Evolutionary conservation across 2,113 vertebrate species (phyloP), one percentile per base, ranked within the genome.

Genomic region (Dasyurus viverrinus): DNA sequence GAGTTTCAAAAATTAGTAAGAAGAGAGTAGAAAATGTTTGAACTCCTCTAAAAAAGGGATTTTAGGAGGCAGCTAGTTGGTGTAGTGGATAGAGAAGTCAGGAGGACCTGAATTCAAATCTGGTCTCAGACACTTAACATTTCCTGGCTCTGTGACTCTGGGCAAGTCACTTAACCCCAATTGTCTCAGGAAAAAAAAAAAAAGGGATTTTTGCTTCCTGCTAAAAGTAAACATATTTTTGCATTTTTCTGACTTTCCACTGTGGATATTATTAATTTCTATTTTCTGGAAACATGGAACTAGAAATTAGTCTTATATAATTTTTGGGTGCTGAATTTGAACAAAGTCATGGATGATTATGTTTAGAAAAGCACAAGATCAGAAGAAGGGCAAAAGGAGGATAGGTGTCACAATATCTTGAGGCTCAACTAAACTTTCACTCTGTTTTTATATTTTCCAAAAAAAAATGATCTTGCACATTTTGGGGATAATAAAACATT

Each of bases 211-310:
- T 12, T 27, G 52, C 50, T 95, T 96, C 60, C 42, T 92, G 3
- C 25, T 90, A 90, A 46, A 68, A 96, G 92, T 42, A 89, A 55
- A 89, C 94, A 93, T n/a, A 76, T 36, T 68, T 36, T 90, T 57
- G 93, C 48, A 9, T 54, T 54, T 95, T 91, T 46, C 2, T 0
- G 92, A 54, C 57, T 50, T 76, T 48, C 90, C 96, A 91, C 48
- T 93, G 30, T 93, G 50, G 96, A 84, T 48, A 93, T 95, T 46
- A 92, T 95, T 95, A 8, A 92, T 2, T 90, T 92, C 54, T 16
- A 84, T 96, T 96, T 97, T 97, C 53, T 76, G 46, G 90, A 54
- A 96, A 2, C 53, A 55, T 96, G 52, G 97, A 94, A 95, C 90
- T 90, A 90, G 55, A 94, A 95, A 94, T 95, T 91, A 92, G 50